These are phyloP conservation scores for Erinaceus europaeus DNA, from an alignment of 2,113 vertebrate species.

Conservation along the genomic window DNA sequence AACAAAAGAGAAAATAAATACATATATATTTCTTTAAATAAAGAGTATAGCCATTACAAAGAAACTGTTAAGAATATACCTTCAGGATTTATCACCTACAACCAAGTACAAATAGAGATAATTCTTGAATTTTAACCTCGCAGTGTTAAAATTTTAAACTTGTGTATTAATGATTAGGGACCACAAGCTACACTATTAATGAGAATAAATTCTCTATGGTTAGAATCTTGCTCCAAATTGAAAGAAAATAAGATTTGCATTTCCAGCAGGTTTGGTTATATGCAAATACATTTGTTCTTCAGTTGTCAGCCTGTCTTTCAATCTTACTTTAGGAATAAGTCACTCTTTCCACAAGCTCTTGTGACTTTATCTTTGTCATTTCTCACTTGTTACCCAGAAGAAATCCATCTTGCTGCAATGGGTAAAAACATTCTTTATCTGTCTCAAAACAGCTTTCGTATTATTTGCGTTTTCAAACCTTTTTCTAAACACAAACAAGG, in stretches of 20 bases:
- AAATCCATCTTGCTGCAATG: conserved; percentile 42
- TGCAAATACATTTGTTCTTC: conserved; percentile 41
- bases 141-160: conserved; percentile 51
- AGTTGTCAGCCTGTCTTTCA: conserved; percentile 37
- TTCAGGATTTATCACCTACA: conserved; percentile 24
- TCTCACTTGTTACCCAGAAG: conserved; percentile 56
- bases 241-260: conserved; percentile 28
- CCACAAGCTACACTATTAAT: conserved; percentile 23
- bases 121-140: conserved; percentile 47
- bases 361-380: conserved; percentile 49
- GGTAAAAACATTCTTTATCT: conserved; percentile 67
- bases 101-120: neutral
- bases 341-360: conserved; percentile 39
- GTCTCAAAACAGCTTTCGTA: conserved; percentile 58
- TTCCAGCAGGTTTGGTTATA: conserved; percentile 4
- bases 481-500: conserved; percentile 47
- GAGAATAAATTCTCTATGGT: conserved; percentile 56
- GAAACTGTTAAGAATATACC: neutral
- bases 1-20: too few relatives aligned
- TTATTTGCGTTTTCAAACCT: conserved; percentile 64
- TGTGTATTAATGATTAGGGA: conserved; percentile 35
- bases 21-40: too few relatives aligned
- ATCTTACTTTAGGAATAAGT: conserved; percentile 49
- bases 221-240: conserved; percentile 52
- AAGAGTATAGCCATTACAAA: conserved; percentile 29